phyloP scores from a whole-genome alignment of 2,797 vertebrate species.

The Myripristis murdjan region DNA sequence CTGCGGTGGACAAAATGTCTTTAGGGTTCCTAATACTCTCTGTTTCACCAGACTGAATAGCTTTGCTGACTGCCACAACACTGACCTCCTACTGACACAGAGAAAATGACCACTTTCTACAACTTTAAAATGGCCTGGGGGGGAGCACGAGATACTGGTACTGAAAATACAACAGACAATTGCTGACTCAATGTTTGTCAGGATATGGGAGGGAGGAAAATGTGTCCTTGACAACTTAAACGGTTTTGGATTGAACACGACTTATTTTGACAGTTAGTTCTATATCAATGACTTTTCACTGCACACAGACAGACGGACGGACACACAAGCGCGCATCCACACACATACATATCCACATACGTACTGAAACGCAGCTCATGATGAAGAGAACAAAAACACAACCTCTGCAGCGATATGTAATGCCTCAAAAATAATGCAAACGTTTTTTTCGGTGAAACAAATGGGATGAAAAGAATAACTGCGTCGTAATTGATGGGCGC shows the following conservation, averaged over 20 bases:
- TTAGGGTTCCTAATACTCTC: constrained; percentile 70
- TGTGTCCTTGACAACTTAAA: constrained; percentile 83
- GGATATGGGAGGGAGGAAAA: constrained; percentile 75
- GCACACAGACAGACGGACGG: constrained; percentile 7
- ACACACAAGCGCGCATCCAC: constrained; percentile 18
- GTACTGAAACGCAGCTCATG: constrained; percentile 6
- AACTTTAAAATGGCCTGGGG: constrained; percentile 73
- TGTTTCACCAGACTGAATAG: constrained; percentile 65
- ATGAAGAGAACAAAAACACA: constrained; percentile 49
- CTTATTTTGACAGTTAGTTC: constrained; percentile 79
- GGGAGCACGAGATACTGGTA: constrained; percentile 57
- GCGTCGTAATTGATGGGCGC: constrained; percentile 28
- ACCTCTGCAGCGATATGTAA: constrained; percentile 16
- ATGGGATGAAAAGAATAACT: constrained; percentile 17
- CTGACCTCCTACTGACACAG: constrained; percentile 77
- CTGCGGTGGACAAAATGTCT: constrained; percentile 65
- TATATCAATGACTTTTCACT: constrained; percentile 72
- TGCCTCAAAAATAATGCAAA: constrained; percentile 31
- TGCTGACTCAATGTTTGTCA: constrained; percentile 81
- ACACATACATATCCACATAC: constrained; percentile 14
- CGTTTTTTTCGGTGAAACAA: neutral
- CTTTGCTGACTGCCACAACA: constrained; percentile 72
- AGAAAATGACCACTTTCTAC: constrained; percentile 82
- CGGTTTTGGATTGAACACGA: constrained; percentile 78
- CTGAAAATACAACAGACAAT: constrained; percentile 78